Evolutionary conservation across 1,140 invertebrate genomes (phyloP), one percentile per base, ranked within the genome.

Genomic region (Apolygus lucorum): DNA sequence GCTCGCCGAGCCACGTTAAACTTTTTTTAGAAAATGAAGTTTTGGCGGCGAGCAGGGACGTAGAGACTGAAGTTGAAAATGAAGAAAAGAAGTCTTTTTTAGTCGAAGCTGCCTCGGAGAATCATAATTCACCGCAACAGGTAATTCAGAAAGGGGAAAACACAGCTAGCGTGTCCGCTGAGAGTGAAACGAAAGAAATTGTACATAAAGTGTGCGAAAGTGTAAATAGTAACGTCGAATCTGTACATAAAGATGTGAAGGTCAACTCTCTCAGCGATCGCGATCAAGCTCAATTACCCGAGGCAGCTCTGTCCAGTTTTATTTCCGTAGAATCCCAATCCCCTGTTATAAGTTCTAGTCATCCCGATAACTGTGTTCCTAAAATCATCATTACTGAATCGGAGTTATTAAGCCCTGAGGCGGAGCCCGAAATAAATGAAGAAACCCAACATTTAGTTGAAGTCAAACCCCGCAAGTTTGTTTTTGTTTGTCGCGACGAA

Each of bases 41-140:
- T 11, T 4, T 17, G 4, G 54, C 54, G 13, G 25, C 28, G 22
- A 26, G 14, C 63, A 8, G 13, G 14, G 22, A 28, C 63, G 22
- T 70, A 17, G 28, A 29, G 27, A 21, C 29, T 17, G 68, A 70
- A 29, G 24, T 29, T 17, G 22, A 70, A 2, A 28, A 29, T 52
- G n/a, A 64, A 8, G 49, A 54, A 52, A 54, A 67, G 27, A 65
- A 72, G 71, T 68, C 76, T 78, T 78, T 78, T 78, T 78, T 77
- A 78, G 75, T 66, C 72, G 73, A 74, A 74, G 74, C 72, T 70
- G 77, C 77, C 76, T 78, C 77, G 77, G 76, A 76, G 75, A 76
- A 72, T 70, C 71, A 69, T 49, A 68, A 66, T 13, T 63, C 52
- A 59, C 2, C 24, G 25, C 2, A 4, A 17, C 52, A 27, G 27